phyloP scores from a whole-genome alignment of 2,797 vertebrate genomes.

The Sarcoramphus papa region DNA sequence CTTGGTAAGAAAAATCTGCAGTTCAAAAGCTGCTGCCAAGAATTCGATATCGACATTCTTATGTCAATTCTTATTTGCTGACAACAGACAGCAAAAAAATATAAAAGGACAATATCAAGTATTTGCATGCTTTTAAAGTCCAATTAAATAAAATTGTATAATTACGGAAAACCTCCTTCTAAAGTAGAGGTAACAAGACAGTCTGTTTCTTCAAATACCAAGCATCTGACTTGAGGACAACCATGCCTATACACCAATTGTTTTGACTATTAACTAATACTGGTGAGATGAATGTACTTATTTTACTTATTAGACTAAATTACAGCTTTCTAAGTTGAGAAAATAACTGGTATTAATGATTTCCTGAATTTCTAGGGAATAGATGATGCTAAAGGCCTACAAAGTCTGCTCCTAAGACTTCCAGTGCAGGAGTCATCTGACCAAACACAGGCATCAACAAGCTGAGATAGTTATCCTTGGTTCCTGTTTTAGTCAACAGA shows the following conservation, averaged over 20 bases:
- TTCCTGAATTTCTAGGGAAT: background rate
- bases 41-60: background rate
- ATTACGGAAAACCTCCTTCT: background rate
- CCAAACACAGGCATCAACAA: background rate
- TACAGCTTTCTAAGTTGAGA: background rate
- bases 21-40: background rate
- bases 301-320: background rate
- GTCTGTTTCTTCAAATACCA: background rate
- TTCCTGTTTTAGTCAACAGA: background rate
- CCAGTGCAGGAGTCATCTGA: background rate
- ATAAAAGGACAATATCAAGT: background rate
- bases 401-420: background rate
- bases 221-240: background rate
- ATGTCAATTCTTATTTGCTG: background rate
- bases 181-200: background rate
- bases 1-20: background rate
- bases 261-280: background rate
- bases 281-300: background rate
- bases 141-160: background rate
- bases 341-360: background rate
- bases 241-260: background rate
- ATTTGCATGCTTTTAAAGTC: background rate
- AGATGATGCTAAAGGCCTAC: background rate
- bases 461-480: background rate
- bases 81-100: background rate